Evolutionary conservation across 2,797 vertebrate species (phyloP).

Genomic region (Otolemur crassicaudatus): DNA sequence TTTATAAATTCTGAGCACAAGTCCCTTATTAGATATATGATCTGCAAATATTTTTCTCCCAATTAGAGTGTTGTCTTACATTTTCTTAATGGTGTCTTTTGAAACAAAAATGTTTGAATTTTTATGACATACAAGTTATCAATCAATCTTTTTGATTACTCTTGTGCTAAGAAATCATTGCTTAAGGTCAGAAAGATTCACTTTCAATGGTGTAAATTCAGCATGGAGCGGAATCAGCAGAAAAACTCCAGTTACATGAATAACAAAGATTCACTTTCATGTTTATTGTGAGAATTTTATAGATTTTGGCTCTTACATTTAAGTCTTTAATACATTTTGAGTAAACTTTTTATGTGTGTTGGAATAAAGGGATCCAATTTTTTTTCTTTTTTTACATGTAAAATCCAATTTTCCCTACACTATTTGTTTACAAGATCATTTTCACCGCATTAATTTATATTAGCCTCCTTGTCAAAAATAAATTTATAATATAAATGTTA

Average conservation of each 20-base stretch:
- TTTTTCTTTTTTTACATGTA: background rate
- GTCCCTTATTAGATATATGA: background rate
- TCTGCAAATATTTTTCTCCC: background rate
- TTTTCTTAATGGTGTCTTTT: background rate
- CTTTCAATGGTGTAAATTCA: no score
- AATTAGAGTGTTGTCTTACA: background rate
- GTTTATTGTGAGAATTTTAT: background rate
- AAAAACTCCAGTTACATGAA: no score
- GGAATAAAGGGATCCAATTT: background rate
- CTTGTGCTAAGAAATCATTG: background rate
- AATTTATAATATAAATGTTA: background rate
- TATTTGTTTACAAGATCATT: background rate
- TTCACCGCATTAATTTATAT: background rate
- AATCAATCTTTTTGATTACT: background rate
- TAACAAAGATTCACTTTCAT: background rate
- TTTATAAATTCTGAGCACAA: background rate
- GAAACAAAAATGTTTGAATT: background rate
- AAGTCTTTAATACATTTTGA: background rate
- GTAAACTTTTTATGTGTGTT: background rate
- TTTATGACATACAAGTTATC: background rate
- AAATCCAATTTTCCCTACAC: background rate
- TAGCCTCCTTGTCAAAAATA: background rate
- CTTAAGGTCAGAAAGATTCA: background rate
- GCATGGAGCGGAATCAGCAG: no score
- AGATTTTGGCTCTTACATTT: background rate